Evolutionary conservation across 2,113 vertebrate genomes (phyloP).

Genomic region (Pelobates fuscus): DNA sequence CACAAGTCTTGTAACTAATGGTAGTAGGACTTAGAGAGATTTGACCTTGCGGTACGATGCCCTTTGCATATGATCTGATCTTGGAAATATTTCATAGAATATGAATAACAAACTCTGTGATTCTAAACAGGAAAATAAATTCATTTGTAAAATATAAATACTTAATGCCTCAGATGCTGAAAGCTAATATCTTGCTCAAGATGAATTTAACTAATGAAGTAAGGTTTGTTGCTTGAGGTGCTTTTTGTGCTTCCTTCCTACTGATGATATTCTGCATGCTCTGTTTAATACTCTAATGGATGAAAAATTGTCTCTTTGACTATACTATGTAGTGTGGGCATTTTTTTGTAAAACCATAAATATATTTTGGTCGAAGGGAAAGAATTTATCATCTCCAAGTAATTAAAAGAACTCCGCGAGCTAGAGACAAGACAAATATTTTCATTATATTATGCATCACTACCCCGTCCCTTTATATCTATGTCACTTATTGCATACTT

Average conservation of each 20-base stretch:
- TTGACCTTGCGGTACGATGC: too few species aligned
- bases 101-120: not conserved
- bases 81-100: not conserved
- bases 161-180: conserved; percentile 22
- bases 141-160: conserved; percentile 20
- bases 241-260: conserved; percentile 40
- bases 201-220: conserved; percentile 46
- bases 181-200: conserved; percentile 30
- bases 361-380: not conserved
- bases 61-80: too few species aligned
- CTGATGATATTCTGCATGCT: conserved; percentile 41
- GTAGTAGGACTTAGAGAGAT: too few species aligned
- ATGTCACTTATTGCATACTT: conserved; percentile 10
- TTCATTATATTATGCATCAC: conserved; percentile 18
- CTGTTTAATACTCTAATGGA: conserved; percentile 33
- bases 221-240: conserved; percentile 37
- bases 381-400: not conserved
- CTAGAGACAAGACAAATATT: not conserved
- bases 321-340: conserved; percentile 9
- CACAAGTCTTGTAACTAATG: too few species aligned
- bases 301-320: conserved; percentile 38
- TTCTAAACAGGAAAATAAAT: not conserved
- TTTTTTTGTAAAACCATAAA: not conserved
- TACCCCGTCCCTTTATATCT: conserved; percentile 8
- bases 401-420: conserved; percentile 14